Percentiles rank a stretch among this genome's conserved stretches.
These are phyloP conservation scores for Adelosebastes latens DNA, from an alignment of 2,797 vertebrate genomes.

Conservation along the genomic window DNA sequence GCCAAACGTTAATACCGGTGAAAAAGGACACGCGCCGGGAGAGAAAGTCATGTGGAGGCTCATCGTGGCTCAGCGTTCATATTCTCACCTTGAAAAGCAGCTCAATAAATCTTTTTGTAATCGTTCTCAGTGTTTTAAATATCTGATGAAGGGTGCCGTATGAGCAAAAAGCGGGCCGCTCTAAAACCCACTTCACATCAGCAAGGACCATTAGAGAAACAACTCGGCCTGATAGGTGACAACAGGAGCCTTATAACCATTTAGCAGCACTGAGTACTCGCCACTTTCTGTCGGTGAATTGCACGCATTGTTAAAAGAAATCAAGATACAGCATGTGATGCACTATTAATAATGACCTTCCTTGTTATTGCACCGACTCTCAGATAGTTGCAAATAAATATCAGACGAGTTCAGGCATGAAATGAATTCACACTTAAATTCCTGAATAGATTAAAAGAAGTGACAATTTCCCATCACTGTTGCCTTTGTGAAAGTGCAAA, in stretches of 20 bases:
- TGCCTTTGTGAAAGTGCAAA: constrained; percentile 28
- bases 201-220: constrained; percentile 62
- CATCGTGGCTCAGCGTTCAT: constrained; percentile 14
- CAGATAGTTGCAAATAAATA: background rate
- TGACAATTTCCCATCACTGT: background rate
- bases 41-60: constrained; percentile 23
- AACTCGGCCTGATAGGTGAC: constrained; percentile 45
- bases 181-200: constrained; percentile 59
- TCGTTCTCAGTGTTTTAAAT: constrained; percentile 62
- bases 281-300: constrained; percentile 28
- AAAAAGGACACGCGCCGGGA: constrained; percentile 15
- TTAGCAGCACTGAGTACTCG: constrained; percentile 34
- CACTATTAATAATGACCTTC: constrained; percentile 27
- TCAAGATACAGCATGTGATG: constrained; percentile 6
- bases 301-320: constrained; percentile 30
- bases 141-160: constrained; percentile 38
- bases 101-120: constrained; percentile 31
- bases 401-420: background rate
- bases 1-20: constrained; percentile 41
- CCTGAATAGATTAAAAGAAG: constrained; percentile 21
- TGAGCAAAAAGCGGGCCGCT: constrained; percentile 44
- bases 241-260: constrained; percentile 40
- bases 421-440: constrained; percentile 18
- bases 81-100: constrained; percentile 29
- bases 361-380: background rate